Conservation (phyloP, 2,888 invertebrate species). For the Aspidiotus rigidus region DNA sequence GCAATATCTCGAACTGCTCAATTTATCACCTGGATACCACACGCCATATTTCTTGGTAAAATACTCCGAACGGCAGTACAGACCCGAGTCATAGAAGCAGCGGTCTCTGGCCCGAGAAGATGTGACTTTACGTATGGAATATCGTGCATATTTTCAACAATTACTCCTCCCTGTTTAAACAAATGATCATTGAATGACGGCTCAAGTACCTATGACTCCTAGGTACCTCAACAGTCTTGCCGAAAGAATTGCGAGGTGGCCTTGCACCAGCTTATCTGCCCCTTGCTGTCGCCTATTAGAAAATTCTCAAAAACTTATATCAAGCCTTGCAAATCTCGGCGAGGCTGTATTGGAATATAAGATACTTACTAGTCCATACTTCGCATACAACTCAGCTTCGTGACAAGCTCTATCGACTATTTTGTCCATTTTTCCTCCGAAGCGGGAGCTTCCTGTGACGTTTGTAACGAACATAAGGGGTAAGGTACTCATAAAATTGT, state of each 20-base stretch:
- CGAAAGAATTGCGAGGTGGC: no score
- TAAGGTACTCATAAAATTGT: background rate
- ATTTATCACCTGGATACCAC: conserved; percentile 52
- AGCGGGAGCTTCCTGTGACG: conserved; percentile 52
- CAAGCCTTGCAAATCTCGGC: no score
- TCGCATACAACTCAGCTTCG: conserved; percentile 55
- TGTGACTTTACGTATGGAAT: conserved; percentile 56
- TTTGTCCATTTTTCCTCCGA: conserved; percentile 47
- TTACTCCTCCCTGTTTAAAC: conserved; percentile 53
- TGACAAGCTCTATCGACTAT: conserved; percentile 51
- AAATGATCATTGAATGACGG: background rate
- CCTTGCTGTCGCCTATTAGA: no score
- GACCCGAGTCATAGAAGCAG: conserved; percentile 58
- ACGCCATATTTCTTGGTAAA: conserved; percentile 47
- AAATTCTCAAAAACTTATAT: no score
- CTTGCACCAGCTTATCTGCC: no score
- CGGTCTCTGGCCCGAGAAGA: conserved; percentile 56
- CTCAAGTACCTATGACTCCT: no score
- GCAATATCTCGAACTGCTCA: no score
- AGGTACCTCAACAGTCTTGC: no score
- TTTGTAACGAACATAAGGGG: conserved; percentile 26
- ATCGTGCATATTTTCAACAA: conserved; percentile 74
- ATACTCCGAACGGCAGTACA: conserved; percentile 52
- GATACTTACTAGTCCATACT: conserved; percentile 49
- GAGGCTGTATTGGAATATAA: no score